These are phyloP conservation scores for Sarcophaga subvicina DNA, from an alignment of 2,888 invertebrate species.

Conservation along the genomic window DNA sequence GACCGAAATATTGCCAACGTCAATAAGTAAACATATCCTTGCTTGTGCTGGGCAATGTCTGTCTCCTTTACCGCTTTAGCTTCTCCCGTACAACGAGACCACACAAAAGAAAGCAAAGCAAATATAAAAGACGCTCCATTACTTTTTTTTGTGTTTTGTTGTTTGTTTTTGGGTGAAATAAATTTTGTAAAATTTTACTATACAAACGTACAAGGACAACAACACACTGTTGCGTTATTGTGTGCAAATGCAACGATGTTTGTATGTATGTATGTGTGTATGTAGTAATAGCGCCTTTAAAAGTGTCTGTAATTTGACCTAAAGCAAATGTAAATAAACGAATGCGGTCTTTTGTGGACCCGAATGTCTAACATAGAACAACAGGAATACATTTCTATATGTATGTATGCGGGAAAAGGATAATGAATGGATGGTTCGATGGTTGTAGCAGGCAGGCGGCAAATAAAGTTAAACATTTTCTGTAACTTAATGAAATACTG, in stretches of 20 bases:
- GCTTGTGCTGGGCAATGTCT: neutral
- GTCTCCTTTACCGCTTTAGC: conserved; percentile 2
- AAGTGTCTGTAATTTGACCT: conserved; percentile 79
- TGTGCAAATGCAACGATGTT: conserved; percentile 11
- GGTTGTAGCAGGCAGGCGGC: conserved; percentile 39
- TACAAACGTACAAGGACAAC: conserved; percentile 33
- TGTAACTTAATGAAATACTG: conserved; percentile 80
- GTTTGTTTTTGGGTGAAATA: conserved; percentile 44
- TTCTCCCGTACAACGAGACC: conserved; percentile 14
- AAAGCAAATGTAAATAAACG: conserved; percentile 81
- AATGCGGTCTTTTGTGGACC: conserved; percentile 68
- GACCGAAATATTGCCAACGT: conserved; percentile 52
- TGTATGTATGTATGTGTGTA: conserved; percentile 13
- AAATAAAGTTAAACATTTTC: conserved; percentile 68
- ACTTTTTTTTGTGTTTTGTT: neutral
- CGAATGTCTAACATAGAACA: conserved; percentile 36
- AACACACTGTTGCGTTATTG: conserved; percentile 60
- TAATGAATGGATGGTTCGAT: neutral
- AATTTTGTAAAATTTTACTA: conserved; percentile 62
- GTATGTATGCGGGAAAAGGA: neutral
- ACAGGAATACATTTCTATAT: conserved; percentile 13
- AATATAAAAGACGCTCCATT: conserved; percentile 11
- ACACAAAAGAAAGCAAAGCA: conserved; percentile 61
- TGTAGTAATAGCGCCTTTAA: conserved; percentile 67
- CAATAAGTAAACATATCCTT: conserved; percentile 61